Evolutionary conservation across 2,888 invertebrate genomes (phyloP).

Genomic region (Melanargia galathea): DNA sequence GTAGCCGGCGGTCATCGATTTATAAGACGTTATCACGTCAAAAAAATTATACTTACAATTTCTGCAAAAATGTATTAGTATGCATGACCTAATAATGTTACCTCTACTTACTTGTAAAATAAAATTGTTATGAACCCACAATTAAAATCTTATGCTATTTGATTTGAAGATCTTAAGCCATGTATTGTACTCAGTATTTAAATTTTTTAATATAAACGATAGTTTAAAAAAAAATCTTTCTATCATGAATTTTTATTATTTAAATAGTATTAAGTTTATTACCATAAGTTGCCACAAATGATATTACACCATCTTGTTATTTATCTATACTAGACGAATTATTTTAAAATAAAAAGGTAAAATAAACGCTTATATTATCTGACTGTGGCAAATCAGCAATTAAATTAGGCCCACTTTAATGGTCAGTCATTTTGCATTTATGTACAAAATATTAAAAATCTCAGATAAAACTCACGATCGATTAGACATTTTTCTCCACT

Average conservation of each 20-base stretch:
- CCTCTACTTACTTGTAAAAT: neutral
- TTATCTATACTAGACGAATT: constrained; percentile 34
- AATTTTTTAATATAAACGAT: neutral
- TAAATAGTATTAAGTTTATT: neutral
- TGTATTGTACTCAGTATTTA: constrained; percentile 20
- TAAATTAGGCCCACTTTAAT: neutral
- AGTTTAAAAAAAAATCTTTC: constrained; percentile 26
- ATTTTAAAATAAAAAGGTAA: constrained; percentile 18
- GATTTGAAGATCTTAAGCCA: constrained; percentile 9
- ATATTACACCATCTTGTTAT: constrained; percentile 37
- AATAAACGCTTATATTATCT: constrained; percentile 32
- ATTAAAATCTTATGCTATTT: constrained; percentile 9
- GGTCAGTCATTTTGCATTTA: neutral
- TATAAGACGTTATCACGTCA: too few species aligned
- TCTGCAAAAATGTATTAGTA: constrained; percentile 15
- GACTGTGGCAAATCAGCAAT: constrained; percentile 28
- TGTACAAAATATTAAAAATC: neutral
- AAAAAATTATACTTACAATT: constrained; percentile 8
- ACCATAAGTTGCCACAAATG: constrained; percentile 21
- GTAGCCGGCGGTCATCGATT: too few species aligned
- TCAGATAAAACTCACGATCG: neutral
- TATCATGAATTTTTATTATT: constrained; percentile 17
- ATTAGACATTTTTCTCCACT: neutral
- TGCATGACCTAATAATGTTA: constrained; percentile 14
- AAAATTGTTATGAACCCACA: neutral